These are phyloP conservation scores for Noturus placidus DNA, from an alignment of 2,113 vertebrate species.

Conservation along the genomic window DNA sequence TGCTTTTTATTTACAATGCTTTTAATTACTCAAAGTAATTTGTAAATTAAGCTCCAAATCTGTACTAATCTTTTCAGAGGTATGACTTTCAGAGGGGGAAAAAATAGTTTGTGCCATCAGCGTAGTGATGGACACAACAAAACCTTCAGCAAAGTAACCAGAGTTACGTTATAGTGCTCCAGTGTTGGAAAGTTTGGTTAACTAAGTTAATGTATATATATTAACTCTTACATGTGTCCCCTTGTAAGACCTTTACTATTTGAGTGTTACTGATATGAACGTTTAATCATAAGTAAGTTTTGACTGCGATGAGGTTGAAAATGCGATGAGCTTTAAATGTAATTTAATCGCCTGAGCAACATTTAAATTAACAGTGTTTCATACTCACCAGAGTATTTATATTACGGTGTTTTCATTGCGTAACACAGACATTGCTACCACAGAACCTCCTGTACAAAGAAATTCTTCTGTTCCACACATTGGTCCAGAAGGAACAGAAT, in stretches of 20 bases:
- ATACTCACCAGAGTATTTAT: background rate
- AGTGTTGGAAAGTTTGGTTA: background rate
- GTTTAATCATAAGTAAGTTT: background rate
- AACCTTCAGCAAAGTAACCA: background rate
- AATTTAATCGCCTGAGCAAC: background rate
- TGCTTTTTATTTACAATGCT: background rate
- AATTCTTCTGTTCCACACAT: conserved; percentile 34
- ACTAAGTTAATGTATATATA: background rate
- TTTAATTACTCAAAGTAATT: background rate
- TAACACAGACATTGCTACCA: conserved; percentile 60
- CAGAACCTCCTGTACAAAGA: conserved; percentile 60
- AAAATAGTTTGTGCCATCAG: background rate
- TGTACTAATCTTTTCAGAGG: background rate
- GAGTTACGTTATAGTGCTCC: background rate
- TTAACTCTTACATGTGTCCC: background rate
- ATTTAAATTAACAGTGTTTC: background rate
- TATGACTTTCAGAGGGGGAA: background rate
- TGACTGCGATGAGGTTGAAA: background rate
- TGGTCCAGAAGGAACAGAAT: conserved; percentile 22
- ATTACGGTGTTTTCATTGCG: background rate
- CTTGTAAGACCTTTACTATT: background rate
- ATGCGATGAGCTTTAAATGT: background rate
- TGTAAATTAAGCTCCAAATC: background rate
- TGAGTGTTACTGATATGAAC: background rate
- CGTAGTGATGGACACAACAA: background rate